These are phyloP conservation scores for Eugnorisma glareosa DNA, from an alignment of 2,888 invertebrate genomes.

Conservation along the genomic window DNA sequence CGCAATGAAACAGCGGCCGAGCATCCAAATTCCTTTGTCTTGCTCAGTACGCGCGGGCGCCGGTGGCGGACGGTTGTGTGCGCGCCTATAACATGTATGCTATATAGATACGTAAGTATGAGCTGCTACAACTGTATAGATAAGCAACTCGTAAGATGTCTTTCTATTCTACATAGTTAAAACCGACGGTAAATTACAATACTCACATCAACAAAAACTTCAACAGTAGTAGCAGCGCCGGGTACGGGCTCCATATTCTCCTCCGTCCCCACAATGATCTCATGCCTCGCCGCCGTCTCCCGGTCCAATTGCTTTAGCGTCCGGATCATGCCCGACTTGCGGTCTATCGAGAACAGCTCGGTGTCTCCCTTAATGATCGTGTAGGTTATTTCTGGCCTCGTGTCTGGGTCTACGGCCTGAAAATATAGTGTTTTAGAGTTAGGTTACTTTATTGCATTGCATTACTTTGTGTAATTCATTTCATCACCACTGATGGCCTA, in stretches of 20 bases:
- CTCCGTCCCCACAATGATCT: constrained; percentile 94
- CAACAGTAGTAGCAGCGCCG: constrained; percentile 94
- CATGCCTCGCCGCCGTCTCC: constrained; percentile 93
- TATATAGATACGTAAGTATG: too few species aligned
- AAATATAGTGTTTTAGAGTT: background rate
- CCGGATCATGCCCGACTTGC: constrained; percentile 94
- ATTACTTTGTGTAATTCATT: too few species aligned
- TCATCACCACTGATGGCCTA: too few species aligned
- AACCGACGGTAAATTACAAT: background rate
- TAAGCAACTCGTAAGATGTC: too few species aligned
- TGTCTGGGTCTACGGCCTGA: constrained; percentile 96
- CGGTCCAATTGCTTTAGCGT: constrained; percentile 95
- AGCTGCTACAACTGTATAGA: too few species aligned
- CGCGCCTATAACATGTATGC: too few species aligned
- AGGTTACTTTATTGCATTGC: too few species aligned
- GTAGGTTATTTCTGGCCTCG: constrained; percentile 95
- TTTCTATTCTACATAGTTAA: background rate
- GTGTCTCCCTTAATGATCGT: constrained; percentile 95
- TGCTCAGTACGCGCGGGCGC: too few species aligned
- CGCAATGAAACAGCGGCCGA: too few species aligned
- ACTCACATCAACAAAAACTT: constrained; percentile 93
- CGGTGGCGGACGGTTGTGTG: too few species aligned
- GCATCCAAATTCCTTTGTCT: too few species aligned
- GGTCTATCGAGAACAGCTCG: constrained; percentile 95
- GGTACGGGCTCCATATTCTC: constrained; percentile 94